These are phyloP conservation scores for Mythimna ferrago DNA, from an alignment of 2,888 invertebrate genomes.

Conservation along the genomic window DNA sequence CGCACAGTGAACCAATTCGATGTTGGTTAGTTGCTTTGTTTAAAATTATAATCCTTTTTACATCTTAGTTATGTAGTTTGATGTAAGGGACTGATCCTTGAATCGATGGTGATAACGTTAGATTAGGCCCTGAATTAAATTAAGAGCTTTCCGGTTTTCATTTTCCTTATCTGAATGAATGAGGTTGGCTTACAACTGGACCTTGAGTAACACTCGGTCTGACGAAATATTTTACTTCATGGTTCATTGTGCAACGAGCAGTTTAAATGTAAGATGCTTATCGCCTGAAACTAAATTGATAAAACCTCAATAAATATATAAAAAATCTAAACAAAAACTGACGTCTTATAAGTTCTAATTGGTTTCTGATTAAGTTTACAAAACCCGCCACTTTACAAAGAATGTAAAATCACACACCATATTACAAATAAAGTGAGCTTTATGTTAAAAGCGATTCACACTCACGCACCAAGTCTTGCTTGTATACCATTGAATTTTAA, in stretches of 20 bases:
- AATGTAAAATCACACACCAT: slow-evolving; percentile 48
- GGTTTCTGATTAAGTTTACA: slow-evolving; percentile 62
- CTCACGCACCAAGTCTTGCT: slow-evolving; percentile 78
- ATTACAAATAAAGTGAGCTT: slow-evolving; percentile 71
- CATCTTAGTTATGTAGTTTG: slow-evolving; percentile 74
- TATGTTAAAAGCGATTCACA: slow-evolving; percentile 78
- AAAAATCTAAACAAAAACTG: slow-evolving; percentile 7
- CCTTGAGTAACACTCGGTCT: slow-evolving; percentile 78
- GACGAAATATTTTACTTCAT: slow-evolving; percentile 78
- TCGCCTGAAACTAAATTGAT: slow-evolving; percentile 35
- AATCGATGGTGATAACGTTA: slow-evolving; percentile 79
- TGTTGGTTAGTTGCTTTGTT: slow-evolving; percentile 76
- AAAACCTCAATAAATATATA: slow-evolving; percentile 11
- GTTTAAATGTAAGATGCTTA: slow-evolving; percentile 48
- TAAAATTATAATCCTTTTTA: slow-evolving; percentile 68
- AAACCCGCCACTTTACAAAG: slow-evolving; percentile 46
- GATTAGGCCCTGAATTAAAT: slow-evolving; percentile 64
- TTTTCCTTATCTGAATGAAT: slow-evolving; percentile 75
- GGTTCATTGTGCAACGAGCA: slow-evolving; percentile 72
- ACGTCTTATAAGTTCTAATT: slow-evolving; percentile 65
- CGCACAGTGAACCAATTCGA: slow-evolving; percentile 64
- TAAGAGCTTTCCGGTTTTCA: slow-evolving; percentile 72
- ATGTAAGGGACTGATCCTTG: slow-evolving; percentile 72
- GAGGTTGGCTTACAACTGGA: slow-evolving; percentile 70
- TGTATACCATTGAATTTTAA: slow-evolving; percentile 87